Evolutionary conservation across 2,888 invertebrate species (phyloP).

Genomic region (Leptura quadrifasciata): DNA sequence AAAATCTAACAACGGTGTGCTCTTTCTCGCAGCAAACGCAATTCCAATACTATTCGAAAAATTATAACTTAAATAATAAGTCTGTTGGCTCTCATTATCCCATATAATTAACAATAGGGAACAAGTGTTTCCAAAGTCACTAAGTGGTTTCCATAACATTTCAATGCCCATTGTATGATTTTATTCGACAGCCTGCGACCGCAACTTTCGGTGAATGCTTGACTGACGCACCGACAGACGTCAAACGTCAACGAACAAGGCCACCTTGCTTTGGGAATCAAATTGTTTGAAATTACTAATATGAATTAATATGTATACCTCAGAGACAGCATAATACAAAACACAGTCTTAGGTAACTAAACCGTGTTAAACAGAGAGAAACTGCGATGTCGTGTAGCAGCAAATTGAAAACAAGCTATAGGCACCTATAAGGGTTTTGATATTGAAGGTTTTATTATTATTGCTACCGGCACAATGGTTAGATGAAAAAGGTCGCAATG

Average conservation of each 20-base stretch:
- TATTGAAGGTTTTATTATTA: conserved; percentile 55
- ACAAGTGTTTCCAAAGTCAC: conserved; percentile 50
- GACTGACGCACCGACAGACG: conserved; percentile 57
- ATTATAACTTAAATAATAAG: background rate
- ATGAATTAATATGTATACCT: conserved; percentile 43
- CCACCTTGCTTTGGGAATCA: conserved; percentile 71
- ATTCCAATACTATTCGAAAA: no score
- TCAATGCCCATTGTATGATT: conserved; percentile 54
- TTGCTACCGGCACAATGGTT: conserved; percentile 56
- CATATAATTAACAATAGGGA: conserved; percentile 17
- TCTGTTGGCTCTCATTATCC: background rate
- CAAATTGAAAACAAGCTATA: conserved; percentile 41
- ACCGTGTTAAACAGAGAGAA: conserved; percentile 37
- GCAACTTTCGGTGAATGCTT: conserved; percentile 39
- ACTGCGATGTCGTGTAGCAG: conserved; percentile 45
- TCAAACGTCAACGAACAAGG: conserved; percentile 64
- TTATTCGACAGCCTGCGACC: conserved; percentile 65
- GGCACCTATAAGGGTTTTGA: conserved; percentile 42
- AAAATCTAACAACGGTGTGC: no score
- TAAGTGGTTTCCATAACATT: conserved; percentile 47
- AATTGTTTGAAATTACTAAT: conserved; percentile 41
- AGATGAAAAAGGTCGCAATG: conserved; percentile 68
- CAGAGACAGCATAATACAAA: conserved; percentile 40
- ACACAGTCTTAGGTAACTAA: conserved; percentile 7
- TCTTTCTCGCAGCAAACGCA: no score